Base-by-base conservation (phyloP, 2,113 vertebrate genomes). In the Tor tambroides region DNA sequence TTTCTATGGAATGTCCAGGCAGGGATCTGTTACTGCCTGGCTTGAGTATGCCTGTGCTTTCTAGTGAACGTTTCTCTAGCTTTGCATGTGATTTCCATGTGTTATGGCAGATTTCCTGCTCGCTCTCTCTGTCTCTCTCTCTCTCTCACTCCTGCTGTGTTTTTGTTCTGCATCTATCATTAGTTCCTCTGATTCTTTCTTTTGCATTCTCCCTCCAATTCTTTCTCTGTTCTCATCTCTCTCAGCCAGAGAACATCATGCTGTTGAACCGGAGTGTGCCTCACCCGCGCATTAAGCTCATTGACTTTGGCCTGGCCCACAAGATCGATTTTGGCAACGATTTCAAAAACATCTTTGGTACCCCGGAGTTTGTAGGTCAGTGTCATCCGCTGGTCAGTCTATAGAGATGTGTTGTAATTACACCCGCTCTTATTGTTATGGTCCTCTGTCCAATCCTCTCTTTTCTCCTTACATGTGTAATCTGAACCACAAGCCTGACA, bases 341-440 rank as follows among this genome's bases (percentile, higher is more conserved):
- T 92, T 99, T 99, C 91, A 99, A 99, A 94, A 99, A 99, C 93
- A 99, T 99, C 89, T 99, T 99, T 8, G 98, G 98, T 86, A 99
- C 98, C 0, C 98, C 98, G 3, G 98, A 99, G 90, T 99, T 99
- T 94, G 98, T 99, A 87, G 98, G 98, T 99, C 90, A 95, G 97
- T 96, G 72, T 90, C 49, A 72, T 72, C 81, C 46, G 23, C 69
- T 30, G 30, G 41, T 5, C 49, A 38, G 78, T 43, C 32, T 19
- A 17, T 15, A 15, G 2, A 19, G 56, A 28, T 72, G 19, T 80
- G 32, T 30, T 82, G 43, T 72, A 72, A 72, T 56, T 83, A 54
- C 81, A 83, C 65, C 28, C 1, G 2, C 80, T 67, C 46, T 54
- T 54, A 82, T 82, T 82, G 41, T 49, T 67, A 7, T 83, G 26